These are phyloP conservation scores for Hestina assimilis DNA, from an alignment of 1,140 invertebrate species.

Conservation along the genomic window DNA sequence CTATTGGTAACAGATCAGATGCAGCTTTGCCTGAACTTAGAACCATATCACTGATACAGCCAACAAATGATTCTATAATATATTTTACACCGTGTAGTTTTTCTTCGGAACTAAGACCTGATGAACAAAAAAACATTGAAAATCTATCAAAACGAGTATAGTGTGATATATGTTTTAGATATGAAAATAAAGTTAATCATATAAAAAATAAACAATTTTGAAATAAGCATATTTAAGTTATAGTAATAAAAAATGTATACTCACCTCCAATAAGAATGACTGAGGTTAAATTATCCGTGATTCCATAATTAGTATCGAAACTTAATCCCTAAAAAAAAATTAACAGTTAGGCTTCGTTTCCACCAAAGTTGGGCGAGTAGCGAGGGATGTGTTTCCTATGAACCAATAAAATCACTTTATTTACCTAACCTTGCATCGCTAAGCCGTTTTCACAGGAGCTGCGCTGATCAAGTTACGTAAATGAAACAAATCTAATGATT, in stretches of 20 bases:
- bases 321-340: slow-evolving; percentile 80
- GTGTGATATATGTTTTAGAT: background rate
- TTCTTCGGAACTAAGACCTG: slow-evolving; percentile 91
- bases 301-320: slow-evolving; percentile 89
- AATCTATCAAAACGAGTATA: background rate
- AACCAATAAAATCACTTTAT: too few species aligned
- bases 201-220: too few species aligned
- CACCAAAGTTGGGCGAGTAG: too few species aligned
- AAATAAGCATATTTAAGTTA: too few species aligned
- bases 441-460: too few species aligned
- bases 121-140: background rate
- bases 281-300: slow-evolving; percentile 89
- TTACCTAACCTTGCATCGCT: too few species aligned
- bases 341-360: background rate
- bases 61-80: slow-evolving; percentile 94
- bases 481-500: too few species aligned
- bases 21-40: slow-evolving; percentile 90
- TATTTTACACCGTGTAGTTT: slow-evolving; percentile 92
- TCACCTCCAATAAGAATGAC: slow-evolving; percentile 93
- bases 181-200: too few species aligned
- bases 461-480: too few species aligned
- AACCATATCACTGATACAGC: slow-evolving; percentile 92
- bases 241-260: slow-evolving; percentile 20
- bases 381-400: too few species aligned
- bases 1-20: slow-evolving; percentile 87